Evolutionary conservation across 2,797 vertebrate genomes (phyloP), one percentile per base, ranked within the genome.

Genomic region (Sebastolobus altivelis): DNA sequence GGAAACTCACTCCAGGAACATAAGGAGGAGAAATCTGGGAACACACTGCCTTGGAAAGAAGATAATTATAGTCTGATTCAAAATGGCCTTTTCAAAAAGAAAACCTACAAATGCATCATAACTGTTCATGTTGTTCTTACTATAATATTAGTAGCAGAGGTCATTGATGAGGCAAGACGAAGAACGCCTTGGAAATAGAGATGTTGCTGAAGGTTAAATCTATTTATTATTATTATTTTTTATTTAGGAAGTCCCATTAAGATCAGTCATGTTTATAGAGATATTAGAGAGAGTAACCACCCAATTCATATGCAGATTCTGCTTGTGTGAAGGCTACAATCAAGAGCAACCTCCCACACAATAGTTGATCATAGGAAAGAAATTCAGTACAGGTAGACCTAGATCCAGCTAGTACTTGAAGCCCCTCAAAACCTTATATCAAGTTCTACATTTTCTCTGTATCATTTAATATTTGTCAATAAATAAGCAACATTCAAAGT

Each of bases 1-100:
- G 88, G 88, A 93, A 92, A 91, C 81, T 92, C 81, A 89, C 82
- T 93, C 90, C 85, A 90, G 84, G 91, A 93, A 91, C 91, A 94
- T 90, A 83, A 91, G 88, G 90, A 88, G 83, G 80, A 92, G 89
- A 88, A 93, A 88, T 91, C 81, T 90, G 90, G 90, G 84, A 93
- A 89, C 82, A 82, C 81, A 65, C 62, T 56, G 84, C 84, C 66
- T 88, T 90, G 82, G 87, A 89, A 89, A 85, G 80, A 79, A 81
- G 77, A 90, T 87, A 89, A 92, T 93, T 91, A 90, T 84, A 91
- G 86, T 75, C 61, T 58, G 66, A 81, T 88, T 85, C 79, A 87
- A 83, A 83, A 72, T 65, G 56, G 52, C 29, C 61, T 79, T 88
- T 93, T 77, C 46, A 61, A 71, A 92, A 80, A 59, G 35, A 80